Conservation (phyloP, 2,797 vertebrate genomes). For the Varecia variegata region DNA sequence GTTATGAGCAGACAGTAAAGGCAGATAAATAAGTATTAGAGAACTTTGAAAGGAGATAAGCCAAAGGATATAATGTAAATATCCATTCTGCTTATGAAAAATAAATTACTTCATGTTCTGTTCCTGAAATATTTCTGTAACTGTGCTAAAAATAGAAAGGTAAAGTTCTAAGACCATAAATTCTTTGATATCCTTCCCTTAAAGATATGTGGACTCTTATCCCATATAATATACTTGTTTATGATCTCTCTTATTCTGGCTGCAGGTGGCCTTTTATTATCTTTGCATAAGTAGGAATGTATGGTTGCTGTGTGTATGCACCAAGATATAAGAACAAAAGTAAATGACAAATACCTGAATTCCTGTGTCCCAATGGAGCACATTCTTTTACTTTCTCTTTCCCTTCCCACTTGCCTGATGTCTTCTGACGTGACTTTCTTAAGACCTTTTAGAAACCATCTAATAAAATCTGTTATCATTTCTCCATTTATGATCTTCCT, state of each 20-base stretch:
- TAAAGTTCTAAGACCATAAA: neutral
- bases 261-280: neutral
- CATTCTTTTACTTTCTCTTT: neutral
- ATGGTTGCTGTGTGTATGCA: neutral
- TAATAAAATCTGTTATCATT: neutral
- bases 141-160: constrained; percentile 10
- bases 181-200: neutral
- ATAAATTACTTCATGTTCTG: neutral
- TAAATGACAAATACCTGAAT: neutral
- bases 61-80: constrained; percentile 9
- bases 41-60: constrained; percentile 20
- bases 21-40: constrained; percentile 33
- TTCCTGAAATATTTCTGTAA: constrained; percentile 15
- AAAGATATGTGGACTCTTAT: neutral
- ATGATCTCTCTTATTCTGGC: neutral
- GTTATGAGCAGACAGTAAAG: neutral
- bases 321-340: neutral
- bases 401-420: neutral
- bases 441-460: constrained; percentile 14
- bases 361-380: neutral
- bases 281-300: neutral
- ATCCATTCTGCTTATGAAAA: constrained; percentile 19
- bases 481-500: neutral
- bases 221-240: neutral
- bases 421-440: neutral